Evolutionary conservation across 2,797 vertebrate species (phyloP).

Genomic region (Babyrousa celebensis): DNA sequence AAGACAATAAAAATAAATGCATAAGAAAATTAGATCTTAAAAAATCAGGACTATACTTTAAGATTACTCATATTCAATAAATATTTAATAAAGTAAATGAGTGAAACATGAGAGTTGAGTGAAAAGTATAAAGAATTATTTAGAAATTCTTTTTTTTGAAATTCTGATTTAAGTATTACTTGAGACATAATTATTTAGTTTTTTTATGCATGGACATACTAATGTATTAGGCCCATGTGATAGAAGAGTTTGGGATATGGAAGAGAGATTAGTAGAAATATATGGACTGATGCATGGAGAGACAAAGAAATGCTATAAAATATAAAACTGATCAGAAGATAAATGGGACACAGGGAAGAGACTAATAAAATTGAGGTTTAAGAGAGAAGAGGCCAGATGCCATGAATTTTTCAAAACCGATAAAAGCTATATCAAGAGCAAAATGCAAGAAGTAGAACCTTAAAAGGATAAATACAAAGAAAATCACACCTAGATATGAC

Average conservation of each 20-base stretch:
- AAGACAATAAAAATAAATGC: background rate
- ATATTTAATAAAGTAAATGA: background rate
- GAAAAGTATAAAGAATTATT: background rate
- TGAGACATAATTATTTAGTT: conserved; percentile 3
- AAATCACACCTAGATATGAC: background rate
- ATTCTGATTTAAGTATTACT: background rate
- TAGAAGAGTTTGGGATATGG: background rate
- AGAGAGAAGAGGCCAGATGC: background rate
- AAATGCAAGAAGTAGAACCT: background rate
- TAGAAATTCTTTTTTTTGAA: background rate
- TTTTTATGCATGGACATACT: background rate
- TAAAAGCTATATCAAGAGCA: background rate
- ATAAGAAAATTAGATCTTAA: background rate
- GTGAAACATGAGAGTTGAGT: background rate
- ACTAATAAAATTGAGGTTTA: background rate
- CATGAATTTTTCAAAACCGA: background rate
- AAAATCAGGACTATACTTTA: background rate
- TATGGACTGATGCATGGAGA: background rate
- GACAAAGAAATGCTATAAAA: background rate
- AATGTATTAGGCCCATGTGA: background rate
- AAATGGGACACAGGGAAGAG: background rate
- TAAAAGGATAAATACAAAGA: background rate
- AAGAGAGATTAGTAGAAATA: background rate
- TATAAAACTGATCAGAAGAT: background rate
- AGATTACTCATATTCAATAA: background rate